Percentiles rank a stretch among this genome's conserved stretches.
Evolutionary conservation across 1,140 invertebrate genomes (phyloP).

Genomic region (Meloidogyne floridensis): DNA sequence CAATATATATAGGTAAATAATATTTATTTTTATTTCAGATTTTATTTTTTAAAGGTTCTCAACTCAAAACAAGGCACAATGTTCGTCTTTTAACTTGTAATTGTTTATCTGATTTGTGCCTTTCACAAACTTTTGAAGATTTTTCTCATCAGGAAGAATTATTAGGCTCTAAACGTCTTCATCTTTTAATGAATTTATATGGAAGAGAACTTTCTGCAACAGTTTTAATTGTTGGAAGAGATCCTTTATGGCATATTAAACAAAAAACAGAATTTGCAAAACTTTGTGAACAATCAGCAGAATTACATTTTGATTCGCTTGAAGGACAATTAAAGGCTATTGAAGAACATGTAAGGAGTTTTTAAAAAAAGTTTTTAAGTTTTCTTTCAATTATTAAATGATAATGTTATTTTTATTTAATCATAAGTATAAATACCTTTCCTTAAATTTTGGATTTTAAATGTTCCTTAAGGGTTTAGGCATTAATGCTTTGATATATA

Average conservation of each 20-base stretch:
- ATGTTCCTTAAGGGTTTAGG: too few relatives aligned
- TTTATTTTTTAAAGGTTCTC: constrained; percentile 73
- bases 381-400: too few relatives aligned
- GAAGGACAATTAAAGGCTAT: constrained; percentile 78
- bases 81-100: constrained; percentile 84
- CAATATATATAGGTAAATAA: constrained; percentile 51
- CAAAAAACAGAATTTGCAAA: constrained; percentile 73
- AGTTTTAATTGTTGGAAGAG: constrained; percentile 80
- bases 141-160: constrained; percentile 22
- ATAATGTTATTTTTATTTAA: too few relatives aligned
- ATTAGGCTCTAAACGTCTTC: constrained; percentile 49
- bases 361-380: too few relatives aligned
- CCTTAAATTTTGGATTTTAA: too few relatives aligned
- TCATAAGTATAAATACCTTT: too few relatives aligned
- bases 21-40: background rate
- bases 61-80: constrained; percentile 98
- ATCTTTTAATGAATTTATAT: constrained; percentile 52
- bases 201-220: constrained; percentile 43
- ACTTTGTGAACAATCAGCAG: constrained; percentile 71
- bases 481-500: too few relatives aligned
- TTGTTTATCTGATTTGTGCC: constrained; percentile 77
- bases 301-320: constrained; percentile 85
- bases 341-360: constrained; percentile 29
- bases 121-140: constrained; percentile 67
- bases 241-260: constrained; percentile 76